Evolutionary conservation across 1,140 invertebrate genomes (phyloP).

Genomic region (Drosophila funebris): DNA sequence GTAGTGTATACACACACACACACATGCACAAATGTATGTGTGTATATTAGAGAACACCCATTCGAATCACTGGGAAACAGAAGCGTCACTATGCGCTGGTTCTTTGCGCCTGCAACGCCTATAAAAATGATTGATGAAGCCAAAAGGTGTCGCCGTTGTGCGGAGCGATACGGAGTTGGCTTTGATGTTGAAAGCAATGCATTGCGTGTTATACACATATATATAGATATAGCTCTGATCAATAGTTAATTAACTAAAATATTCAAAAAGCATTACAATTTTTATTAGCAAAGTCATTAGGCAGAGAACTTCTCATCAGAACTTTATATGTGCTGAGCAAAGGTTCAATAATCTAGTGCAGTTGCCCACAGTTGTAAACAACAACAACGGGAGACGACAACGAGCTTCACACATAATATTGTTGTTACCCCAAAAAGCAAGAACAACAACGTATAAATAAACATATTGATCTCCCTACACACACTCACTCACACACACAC

Average conservation of each 20-base stretch:
- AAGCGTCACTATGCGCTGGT: constrained; percentile 49
- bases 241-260: constrained; percentile 12
- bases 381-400: constrained; percentile 23
- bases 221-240: background rate
- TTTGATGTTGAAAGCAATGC: constrained; percentile 51
- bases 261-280: background rate
- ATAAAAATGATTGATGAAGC: constrained; percentile 65
- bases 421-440: constrained; percentile 31
- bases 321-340: background rate
- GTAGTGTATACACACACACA: constrained; percentile 2
- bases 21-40: background rate
- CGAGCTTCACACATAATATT: constrained; percentile 20
- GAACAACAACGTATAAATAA: constrained; percentile 29
- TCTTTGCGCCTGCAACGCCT: constrained; percentile 17
- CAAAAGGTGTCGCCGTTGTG: constrained; percentile 55
- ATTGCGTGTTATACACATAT: background rate
- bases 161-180: background rate
- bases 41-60: constrained; percentile 3
- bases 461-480: constrained; percentile 16
- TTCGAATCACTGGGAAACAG: constrained; percentile 44
- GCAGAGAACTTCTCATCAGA: background rate
- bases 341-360: constrained; percentile 21
- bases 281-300: constrained; percentile 14
- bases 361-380: constrained; percentile 37
- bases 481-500: constrained; percentile 6